Percentiles rank a stretch among this genome's conserved stretches.
Evolutionary conservation across 2,888 invertebrate genomes (phyloP).

Genomic region (Anorthoa munda): DNA sequence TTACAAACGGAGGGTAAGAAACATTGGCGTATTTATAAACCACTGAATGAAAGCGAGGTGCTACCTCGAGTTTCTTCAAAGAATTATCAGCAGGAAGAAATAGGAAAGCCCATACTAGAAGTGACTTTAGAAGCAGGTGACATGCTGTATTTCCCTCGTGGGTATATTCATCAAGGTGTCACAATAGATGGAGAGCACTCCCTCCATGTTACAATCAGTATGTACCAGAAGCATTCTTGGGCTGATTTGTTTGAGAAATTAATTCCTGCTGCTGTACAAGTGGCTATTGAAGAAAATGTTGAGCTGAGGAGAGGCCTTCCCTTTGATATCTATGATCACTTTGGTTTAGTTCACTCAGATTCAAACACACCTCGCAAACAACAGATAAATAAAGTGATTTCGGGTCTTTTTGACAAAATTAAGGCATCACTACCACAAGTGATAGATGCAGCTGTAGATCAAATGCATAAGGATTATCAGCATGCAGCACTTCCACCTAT

Average conservation of each 20-base stretch:
- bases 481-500: constrained; percentile 97
- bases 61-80: constrained; percentile 96
- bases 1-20: constrained; percentile 99
- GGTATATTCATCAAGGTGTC: constrained; percentile 96
- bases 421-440: constrained; percentile 89
- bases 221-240: constrained; percentile 97
- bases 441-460: constrained; percentile 96
- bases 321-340: constrained; percentile 93
- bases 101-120: constrained; percentile 95
- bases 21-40: constrained; percentile 97
- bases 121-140: constrained; percentile 96
- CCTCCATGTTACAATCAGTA: constrained; percentile 98
- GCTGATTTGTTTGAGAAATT: constrained; percentile 96
- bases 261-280: constrained; percentile 94
- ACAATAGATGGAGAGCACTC: constrained; percentile 96
- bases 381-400: constrained; percentile 89
- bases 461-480: constrained; percentile 95
- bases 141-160: constrained; percentile 97
- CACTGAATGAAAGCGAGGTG: constrained; percentile 92
- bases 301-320: constrained; percentile 95
- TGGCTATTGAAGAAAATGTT: constrained; percentile 93
- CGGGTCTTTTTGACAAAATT: constrained; percentile 91
- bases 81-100: constrained; percentile 94
- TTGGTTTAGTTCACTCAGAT: constrained; percentile 93
- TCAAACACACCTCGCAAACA: constrained; percentile 83